These are phyloP conservation scores for Danaus melanippus DNA, from an alignment of 1,140 invertebrate genomes.

Conservation along the genomic window DNA sequence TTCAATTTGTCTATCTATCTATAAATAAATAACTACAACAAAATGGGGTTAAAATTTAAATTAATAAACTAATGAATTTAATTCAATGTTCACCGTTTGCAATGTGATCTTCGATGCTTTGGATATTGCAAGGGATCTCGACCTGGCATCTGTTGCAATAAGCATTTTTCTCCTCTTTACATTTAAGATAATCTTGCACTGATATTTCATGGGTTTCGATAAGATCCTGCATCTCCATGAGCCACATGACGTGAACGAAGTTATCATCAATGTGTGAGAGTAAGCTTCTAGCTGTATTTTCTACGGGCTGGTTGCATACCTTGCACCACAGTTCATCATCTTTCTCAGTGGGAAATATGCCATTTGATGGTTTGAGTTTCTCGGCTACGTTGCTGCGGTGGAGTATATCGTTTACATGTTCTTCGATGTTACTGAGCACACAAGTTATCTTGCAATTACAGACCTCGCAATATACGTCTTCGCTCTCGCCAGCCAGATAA, in stretches of 20 bases:
- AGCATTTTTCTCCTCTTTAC: slow-evolving; percentile 42
- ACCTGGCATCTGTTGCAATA: slow-evolving; percentile 46
- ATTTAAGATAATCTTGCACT: slow-evolving; percentile 36
- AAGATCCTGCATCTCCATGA: slow-evolving; percentile 40
- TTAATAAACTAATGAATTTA: too few species aligned
- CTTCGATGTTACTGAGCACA: slow-evolving; percentile 37
- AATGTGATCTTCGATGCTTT: slow-evolving; percentile 39
- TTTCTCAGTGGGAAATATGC: slow-evolving; percentile 42
- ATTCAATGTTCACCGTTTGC: too few species aligned
- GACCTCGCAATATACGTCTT: slow-evolving; percentile 40
- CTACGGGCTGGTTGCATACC: slow-evolving; percentile 42
- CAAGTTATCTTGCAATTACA: slow-evolving; percentile 32
- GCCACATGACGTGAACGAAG: slow-evolving; percentile 40
- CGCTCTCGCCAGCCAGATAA: slow-evolving; percentile 36
- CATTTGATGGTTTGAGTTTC: slow-evolving; percentile 43
- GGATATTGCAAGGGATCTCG: slow-evolving; percentile 30
- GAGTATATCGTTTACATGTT: slow-evolving; percentile 37
- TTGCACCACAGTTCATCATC: slow-evolving; percentile 50
- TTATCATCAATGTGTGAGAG: slow-evolving; percentile 46
- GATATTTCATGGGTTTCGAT: slow-evolving; percentile 42
- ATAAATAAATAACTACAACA: too few species aligned
- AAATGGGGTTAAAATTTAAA: too few species aligned
- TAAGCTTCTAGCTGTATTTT: slow-evolving; percentile 28
- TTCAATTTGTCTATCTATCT: too few species aligned
- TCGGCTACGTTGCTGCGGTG: slow-evolving; percentile 37